phyloP scores from a whole-genome alignment of 2,113 vertebrate species.

The Nothoprocta perdicaria region DNA sequence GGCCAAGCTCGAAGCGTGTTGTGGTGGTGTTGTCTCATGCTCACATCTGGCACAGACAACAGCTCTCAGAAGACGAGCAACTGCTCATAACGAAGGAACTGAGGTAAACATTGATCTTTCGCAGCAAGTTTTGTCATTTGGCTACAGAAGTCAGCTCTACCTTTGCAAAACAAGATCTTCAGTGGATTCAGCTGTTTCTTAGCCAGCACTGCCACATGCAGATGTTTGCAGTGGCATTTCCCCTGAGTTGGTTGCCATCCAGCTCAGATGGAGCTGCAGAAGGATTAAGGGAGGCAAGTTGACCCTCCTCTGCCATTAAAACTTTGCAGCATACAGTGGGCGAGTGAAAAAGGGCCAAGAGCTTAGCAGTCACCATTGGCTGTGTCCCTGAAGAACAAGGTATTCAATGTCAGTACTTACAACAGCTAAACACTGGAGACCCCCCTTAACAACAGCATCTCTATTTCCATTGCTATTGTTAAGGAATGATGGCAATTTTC shows the following conservation, averaged over 20 bases:
- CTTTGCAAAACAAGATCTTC: background rate
- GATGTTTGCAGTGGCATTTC: background rate
- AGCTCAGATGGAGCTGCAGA: background rate
- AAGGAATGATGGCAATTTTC: background rate
- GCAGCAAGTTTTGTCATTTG: background rate
- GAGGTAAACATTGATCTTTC: background rate
- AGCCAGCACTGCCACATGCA: background rate
- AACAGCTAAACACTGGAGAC: background rate
- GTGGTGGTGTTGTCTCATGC: background rate
- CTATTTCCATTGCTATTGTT: background rate
- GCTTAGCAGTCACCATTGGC: background rate
- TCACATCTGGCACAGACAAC: background rate
- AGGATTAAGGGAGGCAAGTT: background rate
- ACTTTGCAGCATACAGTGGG: background rate
- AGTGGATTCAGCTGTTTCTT: background rate
- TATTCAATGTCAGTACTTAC: background rate
- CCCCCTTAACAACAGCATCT: background rate
- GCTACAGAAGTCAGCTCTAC: background rate
- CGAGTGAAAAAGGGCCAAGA: background rate
- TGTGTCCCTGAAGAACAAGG: background rate
- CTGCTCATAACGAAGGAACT: background rate
- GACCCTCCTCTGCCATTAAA: background rate
- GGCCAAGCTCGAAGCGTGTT: background rate
- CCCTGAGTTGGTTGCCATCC: background rate
- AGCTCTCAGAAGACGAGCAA: background rate